Base-by-base conservation (phyloP, 2,797 vertebrate genomes). In the Mormyrus proboscirostris region DNA sequence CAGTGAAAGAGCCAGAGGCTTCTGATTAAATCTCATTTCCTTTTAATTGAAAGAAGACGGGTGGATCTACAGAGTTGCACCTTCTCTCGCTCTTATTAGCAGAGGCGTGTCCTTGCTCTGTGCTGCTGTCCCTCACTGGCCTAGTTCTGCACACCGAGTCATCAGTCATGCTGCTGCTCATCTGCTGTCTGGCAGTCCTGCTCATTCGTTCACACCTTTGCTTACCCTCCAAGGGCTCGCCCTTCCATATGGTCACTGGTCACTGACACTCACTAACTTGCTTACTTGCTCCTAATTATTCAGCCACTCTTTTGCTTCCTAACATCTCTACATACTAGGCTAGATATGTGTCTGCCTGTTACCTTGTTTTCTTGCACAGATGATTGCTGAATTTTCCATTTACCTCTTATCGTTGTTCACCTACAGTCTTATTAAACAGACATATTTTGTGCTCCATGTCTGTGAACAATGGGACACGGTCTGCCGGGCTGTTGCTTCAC, bases 11-110 rank as follows among this genome's bases (percentile, higher is more conserved):
- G 51, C 50, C 85, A 87, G 85, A n/a, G 53, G 53, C 50, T 87
- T 22, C 25, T 87, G 53, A 87, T 87, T 87, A 55, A 87, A 87
- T 87, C 85, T 87, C 85, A 87, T 87, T 87, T 59, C 85, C 85
- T 59, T 87, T 87, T 87, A 51, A 55, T 55, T 38, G 50, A 55
- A 53, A 38, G 85, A 41, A 19, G 85, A 57, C 7, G 33, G 12
- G 12, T 53, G 51, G 85, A 87, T 41, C 5, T 57, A 41, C 50
- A 38, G 50, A 86, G 51, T 87, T 25, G 53, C 25, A 38, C 29
- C 25, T 38, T 51, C 33, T 59, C 14, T 1, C n/a, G 53, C 33
- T 57, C 22, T n/a, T 6, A 87, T 57, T 38, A 87, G 16, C 50
- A 57, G 22, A 51, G 84, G 53, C 5, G 85, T 29, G 29, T 57